phyloP scores from a whole-genome alignment of 1,140 invertebrate genomes.

The Drosophila sulfurigaster region DNA sequence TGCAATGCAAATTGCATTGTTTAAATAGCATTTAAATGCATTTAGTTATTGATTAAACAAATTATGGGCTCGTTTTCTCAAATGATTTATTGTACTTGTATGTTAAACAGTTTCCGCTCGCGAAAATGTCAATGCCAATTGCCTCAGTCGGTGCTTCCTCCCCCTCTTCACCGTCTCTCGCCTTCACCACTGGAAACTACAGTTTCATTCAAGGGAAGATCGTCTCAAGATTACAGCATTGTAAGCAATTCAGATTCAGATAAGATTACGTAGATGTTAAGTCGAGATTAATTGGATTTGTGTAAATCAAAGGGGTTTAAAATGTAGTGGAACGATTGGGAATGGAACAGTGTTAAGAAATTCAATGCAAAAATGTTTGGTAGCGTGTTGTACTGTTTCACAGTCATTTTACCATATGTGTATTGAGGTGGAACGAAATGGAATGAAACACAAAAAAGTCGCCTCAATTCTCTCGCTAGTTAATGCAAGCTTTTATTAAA shows the following conservation, averaged over 20 bases:
- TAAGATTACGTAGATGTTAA: not conserved
- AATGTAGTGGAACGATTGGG: not conserved
- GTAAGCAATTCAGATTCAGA: not conserved
- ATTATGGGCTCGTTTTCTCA: constrained; percentile 35
- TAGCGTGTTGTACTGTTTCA: too few relatives aligned
- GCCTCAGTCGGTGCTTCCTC: too few relatives aligned
- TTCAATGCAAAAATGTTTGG: too few relatives aligned
- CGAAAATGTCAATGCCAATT: constrained; percentile 35
- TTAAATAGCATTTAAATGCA: constrained; percentile 53
- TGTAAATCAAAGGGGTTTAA: not conserved
- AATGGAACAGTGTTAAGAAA: not conserved
- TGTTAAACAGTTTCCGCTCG: constrained; percentile 62
- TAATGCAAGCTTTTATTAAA: too few relatives aligned
- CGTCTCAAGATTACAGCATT: not conserved
- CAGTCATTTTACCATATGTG: not conserved
- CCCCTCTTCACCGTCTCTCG: too few relatives aligned
- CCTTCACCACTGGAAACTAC: not conserved
- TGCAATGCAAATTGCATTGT: constrained; percentile 45
- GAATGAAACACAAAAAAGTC: not conserved
- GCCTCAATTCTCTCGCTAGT: too few relatives aligned
- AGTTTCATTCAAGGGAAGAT: constrained; percentile 14
- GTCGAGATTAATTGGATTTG: not conserved
- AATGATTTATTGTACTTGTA: constrained; percentile 44
- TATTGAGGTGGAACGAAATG: not conserved
- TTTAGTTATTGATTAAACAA: constrained; percentile 57